Percentiles rank a stretch among this genome's conserved stretches.
Evolutionary conservation across 2,797 vertebrate genomes (phyloP).

Genomic region (Sciurus vulgaris): DNA sequence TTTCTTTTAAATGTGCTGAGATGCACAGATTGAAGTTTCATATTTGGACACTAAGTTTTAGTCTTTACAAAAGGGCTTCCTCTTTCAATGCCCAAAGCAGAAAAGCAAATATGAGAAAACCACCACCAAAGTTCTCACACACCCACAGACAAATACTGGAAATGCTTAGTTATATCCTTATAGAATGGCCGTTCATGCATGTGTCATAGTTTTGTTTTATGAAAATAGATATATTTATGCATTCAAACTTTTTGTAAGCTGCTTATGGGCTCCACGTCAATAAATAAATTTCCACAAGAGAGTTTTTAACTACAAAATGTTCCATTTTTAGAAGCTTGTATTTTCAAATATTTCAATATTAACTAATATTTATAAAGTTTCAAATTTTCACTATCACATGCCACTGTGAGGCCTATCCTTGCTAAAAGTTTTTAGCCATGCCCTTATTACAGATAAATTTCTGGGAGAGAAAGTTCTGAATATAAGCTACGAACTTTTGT

Average conservation of each 20-base stretch:
- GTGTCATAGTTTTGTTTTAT: conserved; percentile 60
- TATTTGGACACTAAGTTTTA: conserved; percentile 13
- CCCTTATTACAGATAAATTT: conserved; percentile 12
- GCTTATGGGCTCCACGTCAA: neutral
- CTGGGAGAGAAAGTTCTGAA: conserved; percentile 21
- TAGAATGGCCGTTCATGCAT: neutral
- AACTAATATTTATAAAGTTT: conserved; percentile 15
- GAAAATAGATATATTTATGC: conserved; percentile 38
- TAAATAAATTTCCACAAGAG: conserved; percentile 11
- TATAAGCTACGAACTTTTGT: neutral
- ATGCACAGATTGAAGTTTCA: neutral
- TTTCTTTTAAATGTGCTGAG: neutral
- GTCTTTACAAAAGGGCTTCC: neutral
- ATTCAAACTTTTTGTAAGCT: neutral
- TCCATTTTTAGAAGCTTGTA: conserved; percentile 23
- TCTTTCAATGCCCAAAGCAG: neutral
- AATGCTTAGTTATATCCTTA: neutral
- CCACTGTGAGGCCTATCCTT: neutral
- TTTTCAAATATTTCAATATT: conserved; percentile 40
- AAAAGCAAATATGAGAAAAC: conserved; percentile 65
- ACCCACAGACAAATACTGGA: neutral
- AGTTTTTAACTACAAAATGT: conserved; percentile 12
- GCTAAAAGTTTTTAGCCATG: conserved; percentile 51
- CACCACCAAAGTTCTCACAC: neutral
- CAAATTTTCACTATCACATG: neutral